These are phyloP conservation scores for Corythaeola cristata DNA, from an alignment of 2,113 vertebrate species.

Conservation along the genomic window DNA sequence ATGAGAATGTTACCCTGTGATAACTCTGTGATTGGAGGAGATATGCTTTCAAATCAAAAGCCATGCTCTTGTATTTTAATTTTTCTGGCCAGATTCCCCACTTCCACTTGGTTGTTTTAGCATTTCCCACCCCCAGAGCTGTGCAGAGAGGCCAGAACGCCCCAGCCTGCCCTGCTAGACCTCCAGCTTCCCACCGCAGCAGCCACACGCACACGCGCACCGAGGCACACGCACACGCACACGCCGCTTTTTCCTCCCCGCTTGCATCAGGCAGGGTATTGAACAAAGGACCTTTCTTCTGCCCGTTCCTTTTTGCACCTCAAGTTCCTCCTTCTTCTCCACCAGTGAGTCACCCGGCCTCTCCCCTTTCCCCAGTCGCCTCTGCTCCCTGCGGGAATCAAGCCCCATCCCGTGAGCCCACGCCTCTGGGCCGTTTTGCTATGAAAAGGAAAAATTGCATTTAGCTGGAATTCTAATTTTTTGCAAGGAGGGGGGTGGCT, in stretches of 20 bases:
- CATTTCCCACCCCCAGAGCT: not conserved
- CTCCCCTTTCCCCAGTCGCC: not conserved
- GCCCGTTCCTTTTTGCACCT: not conserved
- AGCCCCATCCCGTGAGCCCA: not conserved
- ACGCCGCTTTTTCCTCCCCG: not conserved
- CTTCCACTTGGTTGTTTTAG: not conserved
- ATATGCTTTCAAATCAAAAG: conserved; percentile 62
- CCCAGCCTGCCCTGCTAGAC: conserved; percentile 30
- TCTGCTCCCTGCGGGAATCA: not conserved
- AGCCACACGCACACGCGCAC: not conserved
- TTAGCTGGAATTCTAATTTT: not conserved
- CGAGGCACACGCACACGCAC: not conserved
- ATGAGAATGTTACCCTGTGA: conserved; percentile 61
- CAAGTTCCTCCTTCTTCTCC: conserved; percentile 11
- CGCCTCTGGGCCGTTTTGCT: not conserved
- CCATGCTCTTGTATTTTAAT: conserved; percentile 50
- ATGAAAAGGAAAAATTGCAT: not conserved
- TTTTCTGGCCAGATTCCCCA: conserved; percentile 51
- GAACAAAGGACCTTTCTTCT: conserved; percentile 45
- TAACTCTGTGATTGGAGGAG: conserved; percentile 65
- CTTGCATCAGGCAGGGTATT: not conserved
- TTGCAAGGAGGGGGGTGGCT: not conserved
- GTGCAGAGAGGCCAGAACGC: conserved; percentile 61
- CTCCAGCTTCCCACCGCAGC: not conserved
- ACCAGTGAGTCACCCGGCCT: conserved; percentile 19